Evolutionary conservation across 2,797 vertebrate species (phyloP).

Genomic region (Ispidina picta): DNA sequence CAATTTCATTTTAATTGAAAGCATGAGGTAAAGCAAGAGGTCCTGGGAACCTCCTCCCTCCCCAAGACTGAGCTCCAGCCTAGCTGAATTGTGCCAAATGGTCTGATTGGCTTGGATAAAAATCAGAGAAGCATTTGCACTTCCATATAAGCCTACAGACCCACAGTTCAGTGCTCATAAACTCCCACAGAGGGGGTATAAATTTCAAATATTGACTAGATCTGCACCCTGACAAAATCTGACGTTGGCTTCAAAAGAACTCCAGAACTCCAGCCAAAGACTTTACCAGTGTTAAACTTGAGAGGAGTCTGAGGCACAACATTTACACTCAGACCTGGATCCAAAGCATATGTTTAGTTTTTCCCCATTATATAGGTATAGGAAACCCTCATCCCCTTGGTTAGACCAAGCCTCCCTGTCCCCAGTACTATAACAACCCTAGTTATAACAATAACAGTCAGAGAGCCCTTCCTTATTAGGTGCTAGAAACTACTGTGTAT

Average conservation of each 20-base stretch:
- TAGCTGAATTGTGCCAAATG: neutral
- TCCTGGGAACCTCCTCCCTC: constrained; percentile 4
- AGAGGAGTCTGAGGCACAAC: constrained; percentile 18
- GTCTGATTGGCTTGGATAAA: constrained; percentile 51
- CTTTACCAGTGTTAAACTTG: constrained; percentile 17
- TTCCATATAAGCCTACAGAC: constrained; percentile 65
- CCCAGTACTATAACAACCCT: constrained; percentile 48
- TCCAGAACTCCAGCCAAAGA: constrained; percentile 15
- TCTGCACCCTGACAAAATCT: constrained; percentile 49
- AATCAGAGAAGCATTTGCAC: constrained; percentile 42
- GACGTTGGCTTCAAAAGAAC: constrained; percentile 23
- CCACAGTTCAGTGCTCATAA: constrained; percentile 39
- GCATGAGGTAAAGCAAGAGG: constrained; percentile 13
- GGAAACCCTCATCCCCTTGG: neutral
- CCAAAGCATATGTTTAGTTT: constrained; percentile 17
- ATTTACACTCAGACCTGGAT: constrained; percentile 20
- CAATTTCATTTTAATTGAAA: constrained; percentile 43
- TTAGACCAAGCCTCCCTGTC: constrained; percentile 32
- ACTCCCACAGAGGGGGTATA: constrained; percentile 40
- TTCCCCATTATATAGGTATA: constrained; percentile 8
- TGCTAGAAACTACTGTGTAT: constrained; percentile 57
- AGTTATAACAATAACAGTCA: constrained; percentile 64
- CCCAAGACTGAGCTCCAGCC: neutral
- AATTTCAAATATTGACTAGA: constrained; percentile 66
- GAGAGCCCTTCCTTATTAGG: constrained; percentile 65